Base-by-base conservation (phyloP, 2,113 vertebrate genomes). In the Ginglymostoma cirratum region DNA sequence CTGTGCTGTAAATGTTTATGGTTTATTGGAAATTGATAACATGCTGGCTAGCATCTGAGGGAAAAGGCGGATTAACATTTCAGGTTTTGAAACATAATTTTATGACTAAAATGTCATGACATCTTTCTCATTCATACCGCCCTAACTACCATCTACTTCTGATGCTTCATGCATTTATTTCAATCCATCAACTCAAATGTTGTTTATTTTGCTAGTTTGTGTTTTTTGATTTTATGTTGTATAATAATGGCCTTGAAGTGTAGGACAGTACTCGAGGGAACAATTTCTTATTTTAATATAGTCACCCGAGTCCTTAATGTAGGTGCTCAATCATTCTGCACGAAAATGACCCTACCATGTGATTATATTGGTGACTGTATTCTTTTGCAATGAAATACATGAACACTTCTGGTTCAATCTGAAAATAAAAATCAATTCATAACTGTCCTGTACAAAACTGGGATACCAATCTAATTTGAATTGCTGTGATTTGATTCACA, bases 271-370 rank as follows among this genome's bases (percentile, higher is more conserved):
- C 90, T 94, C 65, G 0, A 66, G 87, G 27, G 30, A 94, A 67
- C 61, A 38, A 94, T 67, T 67, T 94, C 7, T 61, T 66, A 92
- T 66, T 66, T 92, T 92, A 92, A 92, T 92, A 30, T 34, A n/a
- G 30, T 92, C 89, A 92, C 89, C 52, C 89, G 10, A 30, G 15
- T 65, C 19, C 66, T 66, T 92, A 61, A 61, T 92, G 89, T 92
- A 92, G 61, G 10, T n/a, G 61, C 10, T 92, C 89, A 92, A 66
- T 92, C 55, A 65, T n/a, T 92, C 89, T 66, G 89, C 12, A 0
- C 89, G 24, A 21, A 45, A 92, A 92, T 65, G 55, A 34, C 12
- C 34, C 52, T n/a, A 89, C 24, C 27, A 55, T 27, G 3, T 3
- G 23, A 89, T 55, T 55, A 89, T 27, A 24, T 55, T 24, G 48